Evolutionary conservation across 2,888 invertebrate genomes (phyloP).

Genomic region (Sturmia bella): DNA sequence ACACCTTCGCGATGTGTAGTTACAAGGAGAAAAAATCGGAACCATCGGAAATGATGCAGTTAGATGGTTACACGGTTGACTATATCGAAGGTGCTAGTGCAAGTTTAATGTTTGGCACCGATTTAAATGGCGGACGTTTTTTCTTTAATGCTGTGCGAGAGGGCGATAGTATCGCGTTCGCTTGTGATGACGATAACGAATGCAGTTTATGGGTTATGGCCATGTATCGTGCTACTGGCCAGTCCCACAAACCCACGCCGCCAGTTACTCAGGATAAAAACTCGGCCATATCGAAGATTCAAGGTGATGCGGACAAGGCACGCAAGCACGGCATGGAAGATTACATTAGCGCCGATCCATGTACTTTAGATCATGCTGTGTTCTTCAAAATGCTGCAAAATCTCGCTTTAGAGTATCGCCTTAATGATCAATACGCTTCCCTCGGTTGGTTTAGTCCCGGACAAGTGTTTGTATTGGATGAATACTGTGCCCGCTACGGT

Average conservation of each 20-base stretch:
- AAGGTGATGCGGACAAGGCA: constrained; percentile 90
- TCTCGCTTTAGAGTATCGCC: constrained; percentile 95
- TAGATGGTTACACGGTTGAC: constrained; percentile 99
- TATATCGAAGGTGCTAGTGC: constrained; percentile 98
- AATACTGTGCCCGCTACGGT: constrained; percentile 98
- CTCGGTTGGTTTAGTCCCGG: constrained; percentile 99
- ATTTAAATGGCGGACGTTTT: constrained; percentile 95
- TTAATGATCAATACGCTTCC: constrained; percentile 99
- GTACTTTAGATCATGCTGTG: constrained; percentile 96
- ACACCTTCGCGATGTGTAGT: constrained; percentile 99
- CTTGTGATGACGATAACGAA: constrained; percentile 98
- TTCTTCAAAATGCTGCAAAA: constrained; percentile 96
- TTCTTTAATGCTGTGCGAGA: constrained; percentile 99
- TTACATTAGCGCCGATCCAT: constrained; percentile 99
- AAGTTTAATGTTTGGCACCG: constrained; percentile 96
- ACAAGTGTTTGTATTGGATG: constrained; percentile 98
- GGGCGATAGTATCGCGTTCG: constrained; percentile 97
- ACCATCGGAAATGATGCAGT: constrained; percentile 99
- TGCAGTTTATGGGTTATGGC: constrained; percentile 99
- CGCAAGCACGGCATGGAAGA: constrained; percentile 99
- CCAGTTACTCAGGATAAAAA: constrained; percentile 93
- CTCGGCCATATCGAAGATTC: constrained; percentile 92
- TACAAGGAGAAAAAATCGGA: constrained; percentile 99
- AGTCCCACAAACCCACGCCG: constrained; percentile 99
- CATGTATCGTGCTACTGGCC: constrained; percentile 99